These are phyloP conservation scores for Tadarida brasiliensis DNA, from an alignment of 2,797 vertebrate genomes.

Conservation along the genomic window DNA sequence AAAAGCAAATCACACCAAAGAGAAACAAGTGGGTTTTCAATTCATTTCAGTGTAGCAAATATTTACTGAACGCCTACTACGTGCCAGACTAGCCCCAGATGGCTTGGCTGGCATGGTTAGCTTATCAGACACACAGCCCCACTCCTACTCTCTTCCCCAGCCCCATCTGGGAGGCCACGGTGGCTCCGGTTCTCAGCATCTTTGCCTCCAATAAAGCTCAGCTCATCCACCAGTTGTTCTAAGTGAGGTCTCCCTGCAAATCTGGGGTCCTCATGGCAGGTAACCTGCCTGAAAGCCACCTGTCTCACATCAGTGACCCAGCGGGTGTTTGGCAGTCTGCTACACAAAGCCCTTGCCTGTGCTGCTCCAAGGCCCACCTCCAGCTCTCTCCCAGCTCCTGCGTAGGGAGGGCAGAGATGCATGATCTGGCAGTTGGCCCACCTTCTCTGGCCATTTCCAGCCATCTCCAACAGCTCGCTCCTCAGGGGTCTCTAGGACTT, in stretches of 20 bases:
- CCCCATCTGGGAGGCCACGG: slow-evolving; percentile 54
- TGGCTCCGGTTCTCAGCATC: background rate
- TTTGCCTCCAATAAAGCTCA: background rate
- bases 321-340: background rate
- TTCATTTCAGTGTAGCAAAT: slow-evolving; percentile 41
- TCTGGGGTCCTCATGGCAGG: background rate
- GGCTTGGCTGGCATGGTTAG: background rate
- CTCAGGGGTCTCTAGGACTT: background rate
- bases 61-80: slow-evolving; percentile 72
- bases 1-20: slow-evolving; percentile 41
- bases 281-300: background rate
- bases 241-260: background rate
- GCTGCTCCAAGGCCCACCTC: background rate
- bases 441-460: background rate
- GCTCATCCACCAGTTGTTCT: background rate
- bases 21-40: slow-evolving; percentile 32
- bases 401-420: background rate
- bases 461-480: background rate
- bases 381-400: background rate
- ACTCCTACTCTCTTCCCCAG: slow-evolving; percentile 14
- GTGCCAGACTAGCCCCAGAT: slow-evolving; percentile 62
- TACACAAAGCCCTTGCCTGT: background rate
- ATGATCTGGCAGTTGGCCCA: background rate
- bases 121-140: background rate
- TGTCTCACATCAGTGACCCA: background rate